A percentile compares a stretch with the other conserved stretches of the same genome.
Conservation (phyloP, 2,113 vertebrate genomes). For the Austrofundulus limnaeus region DNA sequence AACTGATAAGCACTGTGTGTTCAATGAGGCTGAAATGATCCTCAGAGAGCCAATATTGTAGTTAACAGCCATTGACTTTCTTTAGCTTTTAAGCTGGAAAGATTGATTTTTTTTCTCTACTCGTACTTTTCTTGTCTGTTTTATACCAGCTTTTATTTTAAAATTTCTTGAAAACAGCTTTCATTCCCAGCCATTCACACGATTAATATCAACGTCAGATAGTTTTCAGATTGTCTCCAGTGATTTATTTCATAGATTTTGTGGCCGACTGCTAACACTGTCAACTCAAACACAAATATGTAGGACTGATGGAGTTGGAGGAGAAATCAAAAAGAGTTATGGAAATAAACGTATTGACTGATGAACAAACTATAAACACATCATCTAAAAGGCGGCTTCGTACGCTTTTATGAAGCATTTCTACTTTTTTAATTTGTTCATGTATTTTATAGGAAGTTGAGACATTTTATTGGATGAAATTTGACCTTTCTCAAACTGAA, state of each 20-base stretch:
- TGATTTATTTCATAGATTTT: neutral
- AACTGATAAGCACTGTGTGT: slow-evolving; percentile 41
- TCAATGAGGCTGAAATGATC: slow-evolving; percentile 39
- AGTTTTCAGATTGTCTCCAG: neutral
- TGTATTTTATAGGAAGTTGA: too few relatives aligned
- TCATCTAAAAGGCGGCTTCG: too few relatives aligned
- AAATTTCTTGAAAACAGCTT: neutral
- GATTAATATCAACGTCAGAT: too few relatives aligned
- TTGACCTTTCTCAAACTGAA: too few relatives aligned
- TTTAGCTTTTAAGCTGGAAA: slow-evolving; percentile 18
- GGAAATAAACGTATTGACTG: too few relatives aligned
- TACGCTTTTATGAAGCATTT: too few relatives aligned
- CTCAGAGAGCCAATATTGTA: neutral
- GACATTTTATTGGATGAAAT: too few relatives aligned
- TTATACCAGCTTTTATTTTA: neutral
- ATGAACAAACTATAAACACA: too few relatives aligned
- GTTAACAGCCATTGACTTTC: slow-evolving; percentile 27
- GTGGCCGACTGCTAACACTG: neutral
- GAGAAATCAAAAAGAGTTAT: too few relatives aligned
- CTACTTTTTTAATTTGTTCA: too few relatives aligned
- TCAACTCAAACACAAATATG: too few relatives aligned
- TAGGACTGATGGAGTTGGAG: too few relatives aligned
- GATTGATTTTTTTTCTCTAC: neutral
- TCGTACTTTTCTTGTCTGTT: neutral
- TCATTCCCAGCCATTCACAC: neutral